Conservation (phyloP, 2,797 vertebrate genomes). For the Peromyscus attwateri region DNA sequence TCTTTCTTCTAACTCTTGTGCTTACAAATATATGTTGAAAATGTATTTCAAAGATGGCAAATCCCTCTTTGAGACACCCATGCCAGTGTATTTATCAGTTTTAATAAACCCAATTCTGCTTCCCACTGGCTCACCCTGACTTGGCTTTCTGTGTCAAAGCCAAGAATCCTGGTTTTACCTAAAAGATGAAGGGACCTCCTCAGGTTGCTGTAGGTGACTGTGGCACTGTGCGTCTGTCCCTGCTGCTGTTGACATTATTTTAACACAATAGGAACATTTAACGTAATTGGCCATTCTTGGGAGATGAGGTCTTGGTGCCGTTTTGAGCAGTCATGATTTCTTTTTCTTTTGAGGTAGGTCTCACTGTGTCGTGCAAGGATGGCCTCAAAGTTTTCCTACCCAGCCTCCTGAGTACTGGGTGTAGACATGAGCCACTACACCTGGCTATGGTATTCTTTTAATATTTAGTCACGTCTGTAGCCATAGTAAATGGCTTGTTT, state of each 20-base stretch:
- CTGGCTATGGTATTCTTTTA: not conserved
- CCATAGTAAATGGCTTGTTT: not conserved
- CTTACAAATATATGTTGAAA: not conserved
- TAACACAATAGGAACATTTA: not conserved
- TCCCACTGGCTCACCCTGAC: not conserved
- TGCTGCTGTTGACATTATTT: not conserved
- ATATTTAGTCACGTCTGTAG: constrained; percentile 9
- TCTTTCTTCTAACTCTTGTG: not conserved
- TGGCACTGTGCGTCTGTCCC: not conserved
- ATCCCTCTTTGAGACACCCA: not conserved
- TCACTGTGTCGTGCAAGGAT: not conserved
- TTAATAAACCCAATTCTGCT: not conserved
- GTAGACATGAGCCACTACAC: not conserved
- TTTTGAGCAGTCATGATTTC: not conserved
- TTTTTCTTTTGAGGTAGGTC: not conserved
- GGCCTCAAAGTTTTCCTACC: too few relatives aligned
- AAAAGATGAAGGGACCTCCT: not conserved
- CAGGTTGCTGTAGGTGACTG: not conserved
- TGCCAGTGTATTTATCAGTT: too few relatives aligned
- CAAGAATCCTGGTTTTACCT: not conserved
- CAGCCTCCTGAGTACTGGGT: not conserved
- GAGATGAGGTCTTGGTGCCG: not conserved
- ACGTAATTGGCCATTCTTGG: not conserved
- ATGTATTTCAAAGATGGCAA: not conserved
- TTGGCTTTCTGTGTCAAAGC: not conserved